A percentile compares a stretch with the other conserved stretches of the same genome.
Conservation (phyloP, 2,888 invertebrate genomes). For the Melinaea marsaeus region DNA sequence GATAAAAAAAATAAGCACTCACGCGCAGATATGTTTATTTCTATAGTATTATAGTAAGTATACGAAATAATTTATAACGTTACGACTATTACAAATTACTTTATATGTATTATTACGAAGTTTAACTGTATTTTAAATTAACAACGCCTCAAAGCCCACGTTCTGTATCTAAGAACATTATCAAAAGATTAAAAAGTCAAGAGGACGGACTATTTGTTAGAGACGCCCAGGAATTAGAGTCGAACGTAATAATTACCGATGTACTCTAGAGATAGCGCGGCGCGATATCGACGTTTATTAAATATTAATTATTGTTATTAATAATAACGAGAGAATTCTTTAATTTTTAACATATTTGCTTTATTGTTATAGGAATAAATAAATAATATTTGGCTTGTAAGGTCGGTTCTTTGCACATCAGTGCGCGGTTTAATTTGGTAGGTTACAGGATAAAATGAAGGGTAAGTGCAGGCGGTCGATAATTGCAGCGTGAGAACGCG, state of each 20-base stretch:
- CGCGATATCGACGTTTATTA: constrained; percentile 21
- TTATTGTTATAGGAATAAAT: no score
- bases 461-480: constrained; percentile 68
- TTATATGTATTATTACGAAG: background rate
- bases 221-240: constrained; percentile 54
- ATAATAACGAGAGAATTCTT: background rate
- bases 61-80: no score
- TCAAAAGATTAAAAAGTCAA: constrained; percentile 61
- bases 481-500: constrained; percentile 72
- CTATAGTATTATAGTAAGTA: no score
- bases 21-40: no score
- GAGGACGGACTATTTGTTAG: constrained; percentile 59
- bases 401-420: constrained; percentile 2
- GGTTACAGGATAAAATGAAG: constrained; percentile 60
- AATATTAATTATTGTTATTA: constrained; percentile 10
- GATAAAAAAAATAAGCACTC: no score
- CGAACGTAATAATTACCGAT: constrained; percentile 37
- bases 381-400: background rate
- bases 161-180: constrained; percentile 50
- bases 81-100: background rate
- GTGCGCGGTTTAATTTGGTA: constrained; percentile 43
- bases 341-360: no score
- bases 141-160: constrained; percentile 32
- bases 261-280: constrained; percentile 22
- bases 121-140: constrained; percentile 19